Conservation (phyloP, 2,113 vertebrate genomes). For the Ptilonorhynchus violaceus region DNA sequence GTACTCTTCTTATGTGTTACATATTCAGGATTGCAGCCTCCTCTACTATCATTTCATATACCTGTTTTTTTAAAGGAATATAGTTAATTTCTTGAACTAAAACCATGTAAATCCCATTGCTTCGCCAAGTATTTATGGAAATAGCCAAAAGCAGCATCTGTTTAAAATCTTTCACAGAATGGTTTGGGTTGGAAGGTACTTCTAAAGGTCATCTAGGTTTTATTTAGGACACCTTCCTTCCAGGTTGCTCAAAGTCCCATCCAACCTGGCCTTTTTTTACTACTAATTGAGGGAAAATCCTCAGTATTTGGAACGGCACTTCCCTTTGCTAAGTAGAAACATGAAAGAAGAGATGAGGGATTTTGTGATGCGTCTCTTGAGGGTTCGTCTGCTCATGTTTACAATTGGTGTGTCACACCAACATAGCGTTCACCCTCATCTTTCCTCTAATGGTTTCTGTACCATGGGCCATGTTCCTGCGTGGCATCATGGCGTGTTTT, state of each 20-base stretch:
- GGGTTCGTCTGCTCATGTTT: not conserved
- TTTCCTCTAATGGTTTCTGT: not conserved
- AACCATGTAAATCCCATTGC: not conserved
- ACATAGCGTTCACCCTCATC: not conserved
- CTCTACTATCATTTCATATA: not conserved
- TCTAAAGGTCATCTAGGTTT: not conserved
- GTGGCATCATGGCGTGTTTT: not conserved
- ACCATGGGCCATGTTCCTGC: not conserved
- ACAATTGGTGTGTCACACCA: not conserved
- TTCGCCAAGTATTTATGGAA: not conserved
- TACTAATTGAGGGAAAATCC: not conserved
- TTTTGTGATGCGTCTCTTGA: not conserved
- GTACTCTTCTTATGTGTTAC: accelerated
- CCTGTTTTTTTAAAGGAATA: not conserved
- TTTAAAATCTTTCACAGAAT: not conserved
- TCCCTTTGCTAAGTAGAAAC: not conserved
- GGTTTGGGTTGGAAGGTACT: not conserved
- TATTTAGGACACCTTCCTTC: not conserved
- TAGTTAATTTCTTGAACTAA: not conserved
- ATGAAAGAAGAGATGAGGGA: not conserved
- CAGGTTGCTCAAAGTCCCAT: not conserved
- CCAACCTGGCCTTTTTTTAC: not conserved
- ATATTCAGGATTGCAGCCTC: not conserved
- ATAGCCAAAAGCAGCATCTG: not conserved
- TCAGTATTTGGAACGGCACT: accelerated